Evolutionary conservation across 2,113 vertebrate genomes (phyloP), one percentile per base, ranked within the genome.

Genomic region (Gambusia affinis): DNA sequence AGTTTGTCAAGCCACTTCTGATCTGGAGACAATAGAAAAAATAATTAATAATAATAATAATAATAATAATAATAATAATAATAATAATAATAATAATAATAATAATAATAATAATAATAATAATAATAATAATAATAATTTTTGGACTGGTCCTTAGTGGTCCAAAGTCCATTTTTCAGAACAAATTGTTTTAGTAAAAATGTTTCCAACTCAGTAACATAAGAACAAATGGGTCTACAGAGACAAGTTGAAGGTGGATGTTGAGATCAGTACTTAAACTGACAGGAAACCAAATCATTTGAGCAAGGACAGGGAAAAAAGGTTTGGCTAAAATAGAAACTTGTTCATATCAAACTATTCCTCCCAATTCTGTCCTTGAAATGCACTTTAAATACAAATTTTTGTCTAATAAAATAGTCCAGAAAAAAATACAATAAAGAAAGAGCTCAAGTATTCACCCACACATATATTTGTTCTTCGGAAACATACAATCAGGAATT

Each of bases 71-170:
- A n/a, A n/a, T n/a, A n/a, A n/a, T n/a, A n/a, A n/a, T n/a, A n/a
- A n/a, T n/a, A n/a, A n/a, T n/a, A n/a, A n/a, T n/a, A n/a, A n/a
- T n/a, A n/a, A n/a, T n/a, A n/a, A n/a, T n/a, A n/a, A n/a, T n/a
- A n/a, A n/a, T n/a, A n/a, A n/a, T n/a, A n/a, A n/a, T n/a, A n/a
- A 47, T 4, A 44, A 75, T 29, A 87, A 60, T 73, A 85, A 73
- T 70, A 47, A 71, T n/a, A 12, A 42, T 42, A 14, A 42, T 10
- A 35, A 35, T 10, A 35, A 10, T 2, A 42, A 42, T 12, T 42
- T n/a, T n/a, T n/a, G 39, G 8, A 42, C 2, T 42, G 39, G 3
- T 14, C 3, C 12, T 42, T 42, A 42, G 39, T 42, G 39, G 12
- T 12, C 39, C 39, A 12, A 39, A 39, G 39, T 39, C 12, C 39